Conservation (phyloP, 2,797 vertebrate species). For the Sparidentex hasta region DNA sequence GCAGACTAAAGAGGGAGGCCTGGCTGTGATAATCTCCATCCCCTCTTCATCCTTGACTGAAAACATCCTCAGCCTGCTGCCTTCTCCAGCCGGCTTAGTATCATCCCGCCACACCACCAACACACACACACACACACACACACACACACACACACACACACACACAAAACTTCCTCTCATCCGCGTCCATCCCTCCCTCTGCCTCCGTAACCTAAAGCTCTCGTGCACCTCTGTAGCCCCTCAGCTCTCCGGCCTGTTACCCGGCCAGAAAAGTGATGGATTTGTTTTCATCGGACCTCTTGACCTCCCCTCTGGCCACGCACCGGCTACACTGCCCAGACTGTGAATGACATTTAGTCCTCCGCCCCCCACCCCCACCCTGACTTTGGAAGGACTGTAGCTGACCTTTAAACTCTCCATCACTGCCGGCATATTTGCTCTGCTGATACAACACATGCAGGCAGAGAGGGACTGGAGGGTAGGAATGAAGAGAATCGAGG, state of each 20-base stretch:
- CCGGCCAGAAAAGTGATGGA: constrained; percentile 76
- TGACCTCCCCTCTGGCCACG: constrained; percentile 68
- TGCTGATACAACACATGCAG: constrained; percentile 62
- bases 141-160: constrained; percentile 12
- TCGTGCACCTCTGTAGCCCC: constrained; percentile 40
- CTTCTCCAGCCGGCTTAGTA: constrained; percentile 31
- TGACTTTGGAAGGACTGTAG: constrained; percentile 51
- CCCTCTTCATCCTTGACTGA: constrained; percentile 33
- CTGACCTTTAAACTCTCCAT: constrained; percentile 73
- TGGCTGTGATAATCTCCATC: constrained; percentile 43
- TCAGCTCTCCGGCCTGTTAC: constrained; percentile 57
- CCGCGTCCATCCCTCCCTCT: constrained; percentile 35
- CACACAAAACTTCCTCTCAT: constrained; percentile 39
- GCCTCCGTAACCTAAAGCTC: constrained; percentile 44
- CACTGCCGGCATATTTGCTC: constrained; percentile 63
- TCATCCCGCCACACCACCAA: constrained; percentile 31
- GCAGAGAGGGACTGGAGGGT: constrained; percentile 18
- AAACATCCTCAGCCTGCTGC: constrained; percentile 32
- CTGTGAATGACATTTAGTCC: constrained; percentile 71
- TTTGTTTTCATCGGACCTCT: constrained; percentile 79
- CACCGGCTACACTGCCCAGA: constrained; percentile 35
- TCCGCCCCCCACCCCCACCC: constrained; percentile 2
- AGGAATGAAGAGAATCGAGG: constrained; percentile 27
- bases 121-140: constrained; percentile 8
- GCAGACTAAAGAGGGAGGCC: constrained; percentile 18